Base-by-base conservation (phyloP, 1,140 invertebrate species). In the Linepithema humile region DNA sequence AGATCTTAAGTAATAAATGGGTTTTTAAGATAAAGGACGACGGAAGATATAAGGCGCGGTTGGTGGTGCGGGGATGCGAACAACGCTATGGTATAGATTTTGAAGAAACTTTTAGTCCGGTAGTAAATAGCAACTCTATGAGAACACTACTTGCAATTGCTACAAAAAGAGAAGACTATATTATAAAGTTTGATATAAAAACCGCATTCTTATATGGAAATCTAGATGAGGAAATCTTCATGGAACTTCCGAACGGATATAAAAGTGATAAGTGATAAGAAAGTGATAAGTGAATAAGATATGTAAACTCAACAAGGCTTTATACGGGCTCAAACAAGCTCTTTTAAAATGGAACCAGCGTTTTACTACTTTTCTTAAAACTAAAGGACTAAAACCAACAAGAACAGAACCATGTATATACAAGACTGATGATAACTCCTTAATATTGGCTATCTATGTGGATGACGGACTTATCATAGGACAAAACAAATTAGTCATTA, bases 31-130 rank as follows among this genome's bases (percentile, higher is more conserved):
- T 62, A 9, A 82, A 73, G 3, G 23, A 50, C 0, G 48, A 72
- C 43, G 70, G 65, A 15, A 78, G 20, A 43, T 32, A 86, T 20
- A 80, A 60, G 80, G 89, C 91, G 0, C 84, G 89, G 43, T 59
- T 93, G 9, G 89, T 92, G 0, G 89, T 86, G 2, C 85, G 88
- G 73, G 91, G 91, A 0, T 92, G 70, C 70, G 65, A 67, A 40
- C 90, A 92, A 70, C 88, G 77, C 23, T 17, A 59, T n/a, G 88
- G 88, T 1, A 83, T 87, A 7, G 90, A 92, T 45, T 92, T 87
- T 70, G 38, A 89, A 0, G 92, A 93, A 74, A 82, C 82, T 3
- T 93, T 84, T 43, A 83, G 89, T 26, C 89, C 90, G 17, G 90
- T 92, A 1, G 86, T 91, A 32, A 55, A 87, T 12, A 38, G 38